Conservation (phyloP, 2,113 vertebrate species). For the Pelobates fuscus region DNA sequence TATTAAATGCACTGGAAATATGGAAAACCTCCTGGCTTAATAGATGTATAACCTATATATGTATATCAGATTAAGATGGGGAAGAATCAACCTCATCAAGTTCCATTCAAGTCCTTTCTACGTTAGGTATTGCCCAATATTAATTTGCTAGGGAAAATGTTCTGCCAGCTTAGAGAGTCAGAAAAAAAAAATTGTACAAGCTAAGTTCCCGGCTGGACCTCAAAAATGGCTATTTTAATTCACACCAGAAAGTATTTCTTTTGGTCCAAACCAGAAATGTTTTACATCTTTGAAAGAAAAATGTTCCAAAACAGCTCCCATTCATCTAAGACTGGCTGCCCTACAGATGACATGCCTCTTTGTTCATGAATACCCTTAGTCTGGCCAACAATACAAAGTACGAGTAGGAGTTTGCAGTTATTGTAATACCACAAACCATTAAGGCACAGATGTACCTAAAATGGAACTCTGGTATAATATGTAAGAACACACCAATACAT, state of each 20-base stretch:
- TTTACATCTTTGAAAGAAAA: constrained; percentile 15
- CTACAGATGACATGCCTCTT: constrained; percentile 8
- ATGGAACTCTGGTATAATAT: too few species aligned
- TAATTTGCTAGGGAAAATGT: too few species aligned
- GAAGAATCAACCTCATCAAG: too few species aligned
- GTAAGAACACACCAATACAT: too few species aligned
- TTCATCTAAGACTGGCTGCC: constrained; percentile 35
- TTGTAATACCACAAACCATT: too few species aligned
- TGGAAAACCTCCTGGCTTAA: too few species aligned
- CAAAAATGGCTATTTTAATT: constrained; percentile 8
- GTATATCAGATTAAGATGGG: too few species aligned
- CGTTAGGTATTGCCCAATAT: too few species aligned
- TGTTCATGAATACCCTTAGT: background rate
- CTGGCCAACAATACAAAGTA: background rate
- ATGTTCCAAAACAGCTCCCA: background rate
- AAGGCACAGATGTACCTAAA: too few species aligned
- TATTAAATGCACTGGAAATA: too few species aligned
- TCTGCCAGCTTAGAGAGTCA: background rate
- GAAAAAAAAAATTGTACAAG: background rate
- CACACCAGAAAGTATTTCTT: constrained; percentile 28
- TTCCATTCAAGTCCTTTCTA: too few species aligned
- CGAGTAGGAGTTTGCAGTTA: background rate
- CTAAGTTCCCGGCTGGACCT: background rate
- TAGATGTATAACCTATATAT: too few species aligned
- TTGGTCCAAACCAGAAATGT: constrained; percentile 31